A percentile compares a stretch with the other conserved stretches of the same genome.
These are phyloP conservation scores for Miltochrista miniata DNA, from an alignment of 2,888 invertebrate genomes.

Conservation along the genomic window DNA sequence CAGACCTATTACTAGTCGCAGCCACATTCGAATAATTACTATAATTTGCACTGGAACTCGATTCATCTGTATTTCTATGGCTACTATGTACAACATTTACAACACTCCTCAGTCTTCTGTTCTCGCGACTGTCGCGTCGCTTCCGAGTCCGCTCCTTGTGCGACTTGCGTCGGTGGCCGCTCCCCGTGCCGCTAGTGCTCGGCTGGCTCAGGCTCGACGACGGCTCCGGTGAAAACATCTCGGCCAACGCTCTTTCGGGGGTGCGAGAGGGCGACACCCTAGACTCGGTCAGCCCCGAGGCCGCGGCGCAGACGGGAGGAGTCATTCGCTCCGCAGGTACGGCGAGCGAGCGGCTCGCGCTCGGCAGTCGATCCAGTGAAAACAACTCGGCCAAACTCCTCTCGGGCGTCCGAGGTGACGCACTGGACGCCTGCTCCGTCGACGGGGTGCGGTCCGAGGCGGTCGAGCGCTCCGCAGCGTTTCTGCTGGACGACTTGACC, in stretches of 20 bases:
- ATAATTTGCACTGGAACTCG: slow-evolving; percentile 40
- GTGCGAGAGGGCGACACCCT: too few relatives aligned
- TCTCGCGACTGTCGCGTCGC: slow-evolving; percentile 47
- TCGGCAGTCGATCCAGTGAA: background rate
- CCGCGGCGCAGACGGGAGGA: too few relatives aligned
- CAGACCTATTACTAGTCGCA: slow-evolving; percentile 15
- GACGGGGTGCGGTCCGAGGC: background rate
- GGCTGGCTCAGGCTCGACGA: slow-evolving; percentile 16
- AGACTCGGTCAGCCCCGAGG: too few relatives aligned
- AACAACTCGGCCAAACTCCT: background rate
- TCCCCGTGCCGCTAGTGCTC: slow-evolving; percentile 31
- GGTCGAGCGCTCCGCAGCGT: slow-evolving; percentile 5
- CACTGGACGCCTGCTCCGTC: background rate
- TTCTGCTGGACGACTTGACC: slow-evolving; percentile 57
- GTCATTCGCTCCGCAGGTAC: too few relatives aligned
- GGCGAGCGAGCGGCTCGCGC: too few relatives aligned
- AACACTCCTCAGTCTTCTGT: slow-evolving; percentile 71
- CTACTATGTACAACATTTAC: slow-evolving; percentile 60
- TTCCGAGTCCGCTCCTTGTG: slow-evolving; percentile 23
- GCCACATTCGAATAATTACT: slow-evolving; percentile 26
- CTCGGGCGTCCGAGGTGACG: background rate
- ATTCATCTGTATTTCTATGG: slow-evolving; percentile 42
- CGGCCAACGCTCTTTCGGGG: too few relatives aligned
- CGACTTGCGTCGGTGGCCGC: slow-evolving; percentile 17
- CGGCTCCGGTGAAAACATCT: too few relatives aligned